Conservation (phyloP, 2,888 invertebrate species). For the Drosophila pegasa region DNA sequence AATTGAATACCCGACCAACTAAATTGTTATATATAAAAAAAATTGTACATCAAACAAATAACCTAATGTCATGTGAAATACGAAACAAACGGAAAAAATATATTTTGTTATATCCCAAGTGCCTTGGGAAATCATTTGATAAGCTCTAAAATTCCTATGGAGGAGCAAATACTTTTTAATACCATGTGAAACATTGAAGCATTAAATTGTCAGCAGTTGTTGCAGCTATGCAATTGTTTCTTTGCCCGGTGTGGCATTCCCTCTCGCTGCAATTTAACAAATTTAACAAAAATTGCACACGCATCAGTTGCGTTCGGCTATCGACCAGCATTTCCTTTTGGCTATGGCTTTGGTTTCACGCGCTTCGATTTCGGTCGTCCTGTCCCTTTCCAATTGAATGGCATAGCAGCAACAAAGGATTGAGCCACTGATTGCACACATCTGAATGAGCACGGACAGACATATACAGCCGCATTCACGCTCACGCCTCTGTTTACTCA, state of each 20-base stretch:
- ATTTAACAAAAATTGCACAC: slow-evolving; percentile 26
- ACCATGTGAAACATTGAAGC: not conserved
- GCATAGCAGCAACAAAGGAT: slow-evolving; percentile 13
- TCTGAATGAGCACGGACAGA: not conserved
- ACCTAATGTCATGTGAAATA: not conserved
- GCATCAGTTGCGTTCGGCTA: slow-evolving; percentile 17
- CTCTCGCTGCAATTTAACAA: slow-evolving; percentile 18
- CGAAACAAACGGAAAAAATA: not conserved
- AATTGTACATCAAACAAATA: not conserved
- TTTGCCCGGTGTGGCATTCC: not conserved
- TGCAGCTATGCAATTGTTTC: slow-evolving; percentile 10
- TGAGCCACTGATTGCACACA: slow-evolving; percentile 2
- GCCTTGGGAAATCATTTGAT: not conserved
- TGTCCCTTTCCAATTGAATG: slow-evolving; percentile 1
- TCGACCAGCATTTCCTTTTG: slow-evolving; percentile 47
- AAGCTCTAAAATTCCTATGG: too few relatives aligned
- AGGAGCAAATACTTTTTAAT: not conserved
- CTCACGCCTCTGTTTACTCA: not conserved
- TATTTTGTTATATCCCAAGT: too few relatives aligned
- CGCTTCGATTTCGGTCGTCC: slow-evolving; percentile 11
- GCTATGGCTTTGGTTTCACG: slow-evolving; percentile 33
- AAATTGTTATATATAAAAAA: not conserved
- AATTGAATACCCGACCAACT: slow-evolving; percentile 4
- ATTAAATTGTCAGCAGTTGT: slow-evolving; percentile 4
- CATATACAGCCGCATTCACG: not conserved